Evolutionary conservation across 2,113 vertebrate genomes (phyloP).

Genomic region (Tenebrosternarchus preto): DNA sequence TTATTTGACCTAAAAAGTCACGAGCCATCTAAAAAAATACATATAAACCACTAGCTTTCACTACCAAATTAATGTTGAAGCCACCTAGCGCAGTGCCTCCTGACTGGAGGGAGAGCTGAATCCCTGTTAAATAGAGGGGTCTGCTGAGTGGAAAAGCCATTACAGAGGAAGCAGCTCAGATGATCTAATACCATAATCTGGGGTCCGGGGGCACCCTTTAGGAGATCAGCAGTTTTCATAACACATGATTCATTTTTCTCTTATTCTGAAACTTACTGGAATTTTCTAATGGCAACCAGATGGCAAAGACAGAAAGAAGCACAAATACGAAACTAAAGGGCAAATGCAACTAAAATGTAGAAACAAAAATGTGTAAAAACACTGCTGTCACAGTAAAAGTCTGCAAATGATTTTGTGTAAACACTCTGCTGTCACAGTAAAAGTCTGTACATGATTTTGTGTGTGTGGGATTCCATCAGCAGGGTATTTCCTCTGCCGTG

Average conservation of each 20-base stretch:
- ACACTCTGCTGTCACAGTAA: conserved; percentile 26
- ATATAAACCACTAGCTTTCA: too few species aligned
- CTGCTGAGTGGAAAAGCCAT: conserved; percentile 10
- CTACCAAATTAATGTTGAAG: neutral
- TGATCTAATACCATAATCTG: conserved; percentile 41
- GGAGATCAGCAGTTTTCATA: conserved; percentile 47
- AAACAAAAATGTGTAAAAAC: conserved; percentile 35
- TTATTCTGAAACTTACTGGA: conserved; percentile 59
- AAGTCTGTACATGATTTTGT: conserved; percentile 19
- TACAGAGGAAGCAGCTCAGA: conserved; percentile 36
- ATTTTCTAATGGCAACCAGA: conserved; percentile 64
- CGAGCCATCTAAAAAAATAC: too few species aligned
- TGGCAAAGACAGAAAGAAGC: conserved; percentile 43
- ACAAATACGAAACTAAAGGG: conserved; percentile 6
- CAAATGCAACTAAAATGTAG: neutral
- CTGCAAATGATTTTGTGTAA: conserved; percentile 27
- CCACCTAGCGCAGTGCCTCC: conserved; percentile 31
- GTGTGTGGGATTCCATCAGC: conserved; percentile 25
- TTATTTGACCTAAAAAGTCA: neutral
- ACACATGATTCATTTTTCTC: conserved; percentile 58
- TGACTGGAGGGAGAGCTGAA: conserved; percentile 2
- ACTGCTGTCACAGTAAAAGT: conserved; percentile 21
- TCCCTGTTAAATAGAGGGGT: conserved; percentile 15
- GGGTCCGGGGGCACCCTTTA: conserved; percentile 28
- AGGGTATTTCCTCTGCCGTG: conserved; percentile 37